phyloP scores from a whole-genome alignment of 1,140 invertebrate genomes.

The Cydia strobilella region DNA sequence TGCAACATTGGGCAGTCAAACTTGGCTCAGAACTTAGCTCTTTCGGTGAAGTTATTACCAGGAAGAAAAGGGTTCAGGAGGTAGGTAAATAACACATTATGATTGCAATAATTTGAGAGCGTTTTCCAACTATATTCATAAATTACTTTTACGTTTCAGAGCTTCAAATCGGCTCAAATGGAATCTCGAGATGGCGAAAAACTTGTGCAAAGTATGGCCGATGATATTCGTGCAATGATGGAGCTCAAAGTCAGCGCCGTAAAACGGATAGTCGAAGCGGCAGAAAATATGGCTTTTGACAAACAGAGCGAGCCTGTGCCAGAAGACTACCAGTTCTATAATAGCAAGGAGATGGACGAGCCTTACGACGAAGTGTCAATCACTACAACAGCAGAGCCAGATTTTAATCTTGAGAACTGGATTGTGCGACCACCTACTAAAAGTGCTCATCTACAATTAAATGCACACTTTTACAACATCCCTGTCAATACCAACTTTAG shows the following conservation, averaged over 20 bases:
- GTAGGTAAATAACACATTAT: constrained; percentile 63
- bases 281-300: constrained; percentile 86
- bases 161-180: constrained; percentile 87
- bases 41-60: constrained; percentile 86
- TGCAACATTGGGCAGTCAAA: constrained; percentile 86
- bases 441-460: constrained; percentile 81
- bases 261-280: constrained; percentile 90
- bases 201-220: constrained; percentile 88
- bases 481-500: constrained; percentile 91
- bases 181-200: constrained; percentile 85
- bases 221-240: constrained; percentile 91
- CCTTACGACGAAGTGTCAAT: constrained; percentile 60
- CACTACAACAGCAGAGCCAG: constrained; percentile 76
- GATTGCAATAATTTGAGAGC: constrained; percentile 15
- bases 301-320: constrained; percentile 81
- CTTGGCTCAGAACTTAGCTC: constrained; percentile 86
- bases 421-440: constrained; percentile 79
- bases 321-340: constrained; percentile 85
- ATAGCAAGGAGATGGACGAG: constrained; percentile 87
- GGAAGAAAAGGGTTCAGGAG: constrained; percentile 85
- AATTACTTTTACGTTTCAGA: constrained; percentile 71
- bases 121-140: not conserved
- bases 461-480: constrained; percentile 89
- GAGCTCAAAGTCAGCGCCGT: constrained; percentile 91
- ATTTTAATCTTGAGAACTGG: constrained; percentile 79